Evolutionary conservation across 2,797 vertebrate genomes (phyloP).

Genomic region (Tokudaia muenninki): DNA sequence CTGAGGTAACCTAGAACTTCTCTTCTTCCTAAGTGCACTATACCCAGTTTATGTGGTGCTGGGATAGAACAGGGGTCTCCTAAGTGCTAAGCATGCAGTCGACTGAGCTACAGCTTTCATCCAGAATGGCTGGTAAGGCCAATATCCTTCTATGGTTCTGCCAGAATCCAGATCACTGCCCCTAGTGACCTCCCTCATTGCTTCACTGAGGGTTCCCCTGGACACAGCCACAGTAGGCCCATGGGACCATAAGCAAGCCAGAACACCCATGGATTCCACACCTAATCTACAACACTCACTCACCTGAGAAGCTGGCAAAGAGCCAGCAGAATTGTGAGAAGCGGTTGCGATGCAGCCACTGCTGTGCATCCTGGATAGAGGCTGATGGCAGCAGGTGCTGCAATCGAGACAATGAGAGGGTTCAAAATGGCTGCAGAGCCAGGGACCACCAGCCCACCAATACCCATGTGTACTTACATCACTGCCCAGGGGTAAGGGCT

Average conservation of each 20-base stretch:
- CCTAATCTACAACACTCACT: slow-evolving; percentile 69
- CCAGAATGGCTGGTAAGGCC: neutral
- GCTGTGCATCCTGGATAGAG: slow-evolving; percentile 95
- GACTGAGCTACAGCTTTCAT: neutral
- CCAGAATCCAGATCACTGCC: neutral
- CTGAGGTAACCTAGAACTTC: neutral
- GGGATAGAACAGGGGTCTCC: neutral
- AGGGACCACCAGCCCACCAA: slow-evolving; percentile 87
- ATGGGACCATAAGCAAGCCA: rapidly evolving
- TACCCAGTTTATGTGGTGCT: neutral
- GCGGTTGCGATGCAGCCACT: slow-evolving; percentile 96
- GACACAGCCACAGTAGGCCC: neutral
- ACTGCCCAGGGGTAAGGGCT: slow-evolving; percentile 90
- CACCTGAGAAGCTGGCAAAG: slow-evolving; percentile 97
- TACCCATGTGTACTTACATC: slow-evolving; percentile 93
- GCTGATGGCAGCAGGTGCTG: slow-evolving; percentile 94
- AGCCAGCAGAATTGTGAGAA: slow-evolving; percentile 95
- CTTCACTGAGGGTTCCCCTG: too few relatives aligned
- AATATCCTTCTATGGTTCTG: neutral
- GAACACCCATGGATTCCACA: neutral
- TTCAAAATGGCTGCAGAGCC: slow-evolving; percentile 88
- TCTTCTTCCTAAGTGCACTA: neutral
- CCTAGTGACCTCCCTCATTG: neutral
- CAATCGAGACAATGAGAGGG: slow-evolving; percentile 90
- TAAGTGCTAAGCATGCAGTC: neutral